Evolutionary conservation across 2,797 vertebrate genomes (phyloP).

Genomic region (Mionectes olivaceus): DNA sequence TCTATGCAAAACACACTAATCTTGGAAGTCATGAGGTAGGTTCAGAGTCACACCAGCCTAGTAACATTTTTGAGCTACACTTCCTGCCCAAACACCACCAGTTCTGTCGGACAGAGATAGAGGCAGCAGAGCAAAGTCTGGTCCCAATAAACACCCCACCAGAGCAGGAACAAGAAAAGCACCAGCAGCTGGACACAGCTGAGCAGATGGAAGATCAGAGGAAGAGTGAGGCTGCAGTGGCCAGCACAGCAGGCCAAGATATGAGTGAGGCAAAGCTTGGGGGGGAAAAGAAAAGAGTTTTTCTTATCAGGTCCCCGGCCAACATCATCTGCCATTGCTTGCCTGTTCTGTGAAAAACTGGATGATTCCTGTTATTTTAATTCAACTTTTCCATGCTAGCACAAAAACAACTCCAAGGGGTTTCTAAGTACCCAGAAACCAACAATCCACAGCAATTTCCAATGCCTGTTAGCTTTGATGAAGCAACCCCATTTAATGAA

Average conservation of each 20-base stretch:
- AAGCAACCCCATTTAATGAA: not conserved
- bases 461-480: not conserved
- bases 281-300: not conserved
- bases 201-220: not conserved
- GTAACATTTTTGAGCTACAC: not conserved
- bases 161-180: not conserved
- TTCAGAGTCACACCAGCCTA: not conserved
- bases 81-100: not conserved
- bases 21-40: not conserved
- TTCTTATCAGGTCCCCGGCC: not conserved
- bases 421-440: not conserved
- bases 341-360: not conserved
- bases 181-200: slow-evolving; percentile 32
- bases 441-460: not conserved
- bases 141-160: not conserved
- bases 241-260: not conserved
- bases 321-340: not conserved
- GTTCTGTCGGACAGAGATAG: not conserved
- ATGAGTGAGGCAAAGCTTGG: not conserved
- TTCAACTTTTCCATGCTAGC: not conserved
- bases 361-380: not conserved
- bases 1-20: not conserved
- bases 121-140: not conserved
- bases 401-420: not conserved
- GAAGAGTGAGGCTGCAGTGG: not conserved